Evolutionary conservation across 2,113 vertebrate genomes (phyloP).

Genomic region (Colaptes auratus): DNA sequence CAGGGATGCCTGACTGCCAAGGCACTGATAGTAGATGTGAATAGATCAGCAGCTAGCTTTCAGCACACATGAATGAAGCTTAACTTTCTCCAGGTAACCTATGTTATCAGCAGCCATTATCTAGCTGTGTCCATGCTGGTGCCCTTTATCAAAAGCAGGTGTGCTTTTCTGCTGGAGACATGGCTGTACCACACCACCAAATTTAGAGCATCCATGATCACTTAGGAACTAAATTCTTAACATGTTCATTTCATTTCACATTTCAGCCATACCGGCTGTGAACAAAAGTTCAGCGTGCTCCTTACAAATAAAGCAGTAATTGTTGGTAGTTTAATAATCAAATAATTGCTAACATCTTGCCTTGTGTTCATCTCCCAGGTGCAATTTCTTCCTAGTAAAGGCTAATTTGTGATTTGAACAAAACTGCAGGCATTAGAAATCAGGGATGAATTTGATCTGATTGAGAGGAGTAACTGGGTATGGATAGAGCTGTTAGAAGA

Average conservation of each 20-base stretch:
- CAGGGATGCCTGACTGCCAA: not conserved
- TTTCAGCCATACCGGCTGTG: not conserved
- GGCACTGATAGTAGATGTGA: not conserved
- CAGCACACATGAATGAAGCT: fast-evolving
- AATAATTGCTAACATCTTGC: not conserved
- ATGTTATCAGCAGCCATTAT: not conserved
- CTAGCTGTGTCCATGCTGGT: not conserved
- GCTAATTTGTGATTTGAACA: not conserved
- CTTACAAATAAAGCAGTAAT: not conserved
- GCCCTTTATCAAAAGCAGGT: not conserved
- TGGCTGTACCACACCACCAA: fast-evolving
- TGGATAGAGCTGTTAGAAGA: not conserved
- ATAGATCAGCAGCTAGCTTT: not conserved
- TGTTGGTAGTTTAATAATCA: not conserved
- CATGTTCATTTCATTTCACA: not conserved
- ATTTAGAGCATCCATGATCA: fast-evolving
- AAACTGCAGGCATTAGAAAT: not conserved
- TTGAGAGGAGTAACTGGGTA: not conserved
- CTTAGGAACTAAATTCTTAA: not conserved
- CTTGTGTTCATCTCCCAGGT: not conserved
- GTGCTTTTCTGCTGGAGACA: not conserved
- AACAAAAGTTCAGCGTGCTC: not conserved
- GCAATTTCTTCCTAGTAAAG: not conserved
- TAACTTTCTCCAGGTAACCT: not conserved
- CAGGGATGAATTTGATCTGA: not conserved